phyloP scores from a whole-genome alignment of 2,888 invertebrate species.

The Syritta pipiens region DNA sequence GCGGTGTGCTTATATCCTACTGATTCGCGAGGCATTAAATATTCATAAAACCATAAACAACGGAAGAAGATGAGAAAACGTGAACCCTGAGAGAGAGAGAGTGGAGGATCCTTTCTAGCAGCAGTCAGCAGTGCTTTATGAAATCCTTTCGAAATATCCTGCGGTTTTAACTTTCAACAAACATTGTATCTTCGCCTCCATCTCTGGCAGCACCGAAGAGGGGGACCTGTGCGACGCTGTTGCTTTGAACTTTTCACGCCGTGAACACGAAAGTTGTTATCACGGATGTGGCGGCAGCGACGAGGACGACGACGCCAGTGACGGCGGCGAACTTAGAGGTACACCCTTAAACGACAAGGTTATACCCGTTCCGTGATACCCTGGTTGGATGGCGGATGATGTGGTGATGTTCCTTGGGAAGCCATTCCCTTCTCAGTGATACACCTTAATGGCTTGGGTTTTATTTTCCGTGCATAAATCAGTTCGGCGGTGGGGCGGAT shows the following conservation, averaged over 20 bases:
- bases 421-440: too few relatives aligned
- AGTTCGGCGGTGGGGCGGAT: too few relatives aligned
- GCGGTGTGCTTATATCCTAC: conserved; percentile 31
- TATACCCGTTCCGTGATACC: not conserved
- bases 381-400: too few relatives aligned
- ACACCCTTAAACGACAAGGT: not conserved
- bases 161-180: conserved; percentile 62
- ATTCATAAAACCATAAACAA: conserved; percentile 65
- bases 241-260: conserved; percentile 33
- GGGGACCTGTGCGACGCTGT: conserved; percentile 32
- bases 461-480: too few relatives aligned
- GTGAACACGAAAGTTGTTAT: conserved; percentile 22
- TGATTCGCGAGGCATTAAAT: conserved; percentile 52
- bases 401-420: too few relatives aligned
- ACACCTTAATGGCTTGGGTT: too few relatives aligned
- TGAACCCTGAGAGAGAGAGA: conserved; percentile 1
- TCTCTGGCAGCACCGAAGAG: conserved; percentile 9
- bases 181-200: conserved; percentile 39
- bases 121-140: conserved; percentile 51
- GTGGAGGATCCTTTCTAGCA: conserved; percentile 4
- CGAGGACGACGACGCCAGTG: too few relatives aligned
- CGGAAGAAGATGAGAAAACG: conserved; percentile 23
- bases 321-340: not conserved
- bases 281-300: conserved; percentile 25
- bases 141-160: conserved; percentile 61